Conservation (phyloP, 2,113 vertebrate genomes). For the Actinemys pallida region DNA sequence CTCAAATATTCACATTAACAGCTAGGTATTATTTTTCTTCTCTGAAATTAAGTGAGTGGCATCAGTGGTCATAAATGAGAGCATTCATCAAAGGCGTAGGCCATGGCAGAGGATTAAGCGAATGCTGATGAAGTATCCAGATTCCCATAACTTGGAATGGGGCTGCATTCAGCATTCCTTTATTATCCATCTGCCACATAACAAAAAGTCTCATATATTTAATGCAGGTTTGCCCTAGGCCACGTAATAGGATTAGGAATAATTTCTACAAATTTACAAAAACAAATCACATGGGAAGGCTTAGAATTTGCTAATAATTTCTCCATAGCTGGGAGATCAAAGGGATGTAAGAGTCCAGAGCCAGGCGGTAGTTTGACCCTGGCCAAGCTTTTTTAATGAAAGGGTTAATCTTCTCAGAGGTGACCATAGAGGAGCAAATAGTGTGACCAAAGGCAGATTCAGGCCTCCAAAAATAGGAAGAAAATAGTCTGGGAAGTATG, state of each 20-base stretch:
- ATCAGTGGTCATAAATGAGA: slow-evolving; percentile 86
- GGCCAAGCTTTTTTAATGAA: slow-evolving; percentile 97
- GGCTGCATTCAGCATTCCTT: slow-evolving; percentile 89
- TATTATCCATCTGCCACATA: slow-evolving; percentile 89
- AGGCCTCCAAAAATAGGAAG: slow-evolving; percentile 87
- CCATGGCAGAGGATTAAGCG: slow-evolving; percentile 88
- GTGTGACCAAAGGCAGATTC: slow-evolving; percentile 99
- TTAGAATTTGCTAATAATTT: slow-evolving; percentile 99
- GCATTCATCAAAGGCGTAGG: slow-evolving; percentile 89
- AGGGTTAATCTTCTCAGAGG: slow-evolving; percentile 99
- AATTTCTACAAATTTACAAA: slow-evolving; percentile 99
- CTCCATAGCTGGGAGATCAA: slow-evolving; percentile 99
- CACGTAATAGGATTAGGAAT: slow-evolving; percentile 99
- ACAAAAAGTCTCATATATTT: slow-evolving; percentile 96
- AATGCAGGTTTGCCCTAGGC: slow-evolving; percentile 92
- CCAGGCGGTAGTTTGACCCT: slow-evolving; percentile 95
- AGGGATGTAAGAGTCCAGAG: slow-evolving; percentile 87
- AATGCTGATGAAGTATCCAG: slow-evolving; percentile 89
- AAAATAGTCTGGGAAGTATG: slow-evolving; percentile 89
- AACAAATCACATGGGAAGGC: slow-evolving; percentile 99
- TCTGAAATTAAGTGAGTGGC: slow-evolving; percentile 87
- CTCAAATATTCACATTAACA: slow-evolving; percentile 85
- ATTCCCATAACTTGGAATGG: slow-evolving; percentile 92
- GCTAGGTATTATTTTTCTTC: slow-evolving; percentile 85
- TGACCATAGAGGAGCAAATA: slow-evolving; percentile 97